A percentile compares a stretch with the other conserved stretches of the same genome.
phyloP scores from a whole-genome alignment of 2,797 vertebrate species.

The Dendrocincla fuliginosa region DNA sequence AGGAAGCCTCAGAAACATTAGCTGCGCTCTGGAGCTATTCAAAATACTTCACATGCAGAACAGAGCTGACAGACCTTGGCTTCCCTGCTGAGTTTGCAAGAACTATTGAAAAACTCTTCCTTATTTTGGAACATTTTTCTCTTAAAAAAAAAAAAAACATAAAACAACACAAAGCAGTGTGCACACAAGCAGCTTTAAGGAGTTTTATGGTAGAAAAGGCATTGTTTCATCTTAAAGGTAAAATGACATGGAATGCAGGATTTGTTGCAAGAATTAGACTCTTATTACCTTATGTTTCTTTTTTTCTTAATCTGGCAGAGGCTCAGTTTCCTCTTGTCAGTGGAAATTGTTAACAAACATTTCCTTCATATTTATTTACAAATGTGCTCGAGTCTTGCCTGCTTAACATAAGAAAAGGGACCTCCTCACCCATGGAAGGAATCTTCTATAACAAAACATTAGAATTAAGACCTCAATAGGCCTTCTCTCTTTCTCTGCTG shows the following conservation, averaged over 20 bases:
- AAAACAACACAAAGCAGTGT: neutral
- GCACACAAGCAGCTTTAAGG: neutral
- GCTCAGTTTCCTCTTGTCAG: neutral
- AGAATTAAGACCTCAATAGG: neutral
- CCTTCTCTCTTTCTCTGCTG: neutral
- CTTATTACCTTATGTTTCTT: neutral
- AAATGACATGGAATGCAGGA: neutral
- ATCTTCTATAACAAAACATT: neutral
- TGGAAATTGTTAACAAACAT: neutral
- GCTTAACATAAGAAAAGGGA: neutral
- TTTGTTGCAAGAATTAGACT: neutral
- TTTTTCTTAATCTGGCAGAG: neutral
- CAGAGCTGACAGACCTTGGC: conserved; percentile 8
- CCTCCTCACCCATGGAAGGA: neutral
- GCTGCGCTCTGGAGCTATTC: neutral
- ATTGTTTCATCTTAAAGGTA: neutral
- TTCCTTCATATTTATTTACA: neutral
- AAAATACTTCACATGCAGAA: conserved; percentile 34
- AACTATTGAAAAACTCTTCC: neutral
- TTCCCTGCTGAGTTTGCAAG: neutral
- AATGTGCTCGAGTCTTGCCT: neutral
- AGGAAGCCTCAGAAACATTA: conserved; percentile 24
- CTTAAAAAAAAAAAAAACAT: neutral
- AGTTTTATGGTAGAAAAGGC: neutral
- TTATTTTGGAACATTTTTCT: neutral